Percentiles rank a stretch among this genome's conserved stretches.
These are phyloP conservation scores for Campopleginae sp. DNA, from an alignment of 2,888 invertebrate genomes.

Conservation along the genomic window DNA sequence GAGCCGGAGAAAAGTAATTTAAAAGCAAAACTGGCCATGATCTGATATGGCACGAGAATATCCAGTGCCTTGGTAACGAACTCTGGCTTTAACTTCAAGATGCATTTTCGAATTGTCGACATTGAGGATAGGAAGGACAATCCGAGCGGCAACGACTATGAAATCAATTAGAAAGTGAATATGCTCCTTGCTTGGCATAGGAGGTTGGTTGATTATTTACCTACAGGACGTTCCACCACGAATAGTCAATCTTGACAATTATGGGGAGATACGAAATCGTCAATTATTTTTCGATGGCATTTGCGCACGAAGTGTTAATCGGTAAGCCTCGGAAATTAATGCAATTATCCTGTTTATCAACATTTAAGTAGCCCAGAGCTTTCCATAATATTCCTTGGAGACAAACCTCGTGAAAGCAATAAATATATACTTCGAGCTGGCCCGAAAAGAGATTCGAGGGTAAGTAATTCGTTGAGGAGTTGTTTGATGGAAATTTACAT, in stretches of 20 bases:
- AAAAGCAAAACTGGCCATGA: not conserved
- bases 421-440: not conserved
- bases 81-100: conserved; percentile 8
- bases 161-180: conserved; percentile 66
- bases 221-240: not conserved
- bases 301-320: not conserved
- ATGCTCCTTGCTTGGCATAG: conserved; percentile 31
- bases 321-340: not conserved
- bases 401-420: no score
- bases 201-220: conserved; percentile 1
- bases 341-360: not conserved
- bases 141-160: conserved; percentile 51
- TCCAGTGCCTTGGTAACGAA: not conserved
- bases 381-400: not conserved
- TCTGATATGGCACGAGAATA: not conserved
- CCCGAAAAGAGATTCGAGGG: not conserved
- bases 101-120: conserved; percentile 10
- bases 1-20: not conserved
- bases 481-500: not conserved
- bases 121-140: conserved; percentile 38
- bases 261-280: not conserved
- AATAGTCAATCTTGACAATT: not conserved
- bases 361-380: not conserved
- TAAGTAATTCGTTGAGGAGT: not conserved
- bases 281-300: not conserved